Evolutionary conservation across 1,140 invertebrate genomes (phyloP).

Genomic region (Drosophila grimshawi): DNA sequence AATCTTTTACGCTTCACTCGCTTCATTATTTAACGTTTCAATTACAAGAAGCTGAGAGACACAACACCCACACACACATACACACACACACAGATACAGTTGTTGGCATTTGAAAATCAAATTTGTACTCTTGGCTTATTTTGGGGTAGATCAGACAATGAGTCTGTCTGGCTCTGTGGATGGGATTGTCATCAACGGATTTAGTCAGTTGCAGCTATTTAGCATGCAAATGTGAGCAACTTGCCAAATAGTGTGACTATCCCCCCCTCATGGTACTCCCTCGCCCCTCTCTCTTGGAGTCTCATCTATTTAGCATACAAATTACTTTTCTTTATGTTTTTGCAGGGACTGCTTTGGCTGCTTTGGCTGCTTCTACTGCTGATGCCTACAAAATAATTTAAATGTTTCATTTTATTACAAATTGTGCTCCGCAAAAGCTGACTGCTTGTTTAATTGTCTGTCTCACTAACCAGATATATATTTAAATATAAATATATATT

Average conservation of each 20-base stretch:
- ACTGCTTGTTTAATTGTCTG: constrained; percentile 36
- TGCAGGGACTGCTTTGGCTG: constrained; percentile 29
- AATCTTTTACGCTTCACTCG: constrained; percentile 71
- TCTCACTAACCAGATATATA: constrained; percentile 7
- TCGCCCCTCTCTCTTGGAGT: constrained; percentile 6
- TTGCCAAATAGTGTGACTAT: constrained; percentile 64
- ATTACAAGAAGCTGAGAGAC: constrained; percentile 53
- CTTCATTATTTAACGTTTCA: constrained; percentile 82
- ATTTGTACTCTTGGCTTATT: constrained; percentile 54
- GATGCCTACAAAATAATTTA: constrained; percentile 76
- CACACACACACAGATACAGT: not conserved
- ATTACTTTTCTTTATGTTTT: constrained; percentile 82
- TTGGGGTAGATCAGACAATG: constrained; percentile 47
- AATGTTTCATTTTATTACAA: constrained; percentile 81
- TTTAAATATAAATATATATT: not conserved
- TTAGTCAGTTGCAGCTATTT: constrained; percentile 69
- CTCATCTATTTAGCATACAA: constrained; percentile 78
- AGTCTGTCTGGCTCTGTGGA: constrained; percentile 14
- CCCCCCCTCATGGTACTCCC: not conserved
- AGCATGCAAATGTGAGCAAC: constrained; percentile 77
- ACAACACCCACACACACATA: constrained; percentile 2
- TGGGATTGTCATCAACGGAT: constrained; percentile 49
- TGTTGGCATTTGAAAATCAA: constrained; percentile 56
- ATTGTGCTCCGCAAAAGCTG: constrained; percentile 39
- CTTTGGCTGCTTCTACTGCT: not conserved